phyloP scores from a whole-genome alignment of 2,113 vertebrate species.

The Telmatochromis bifrenatus region DNA sequence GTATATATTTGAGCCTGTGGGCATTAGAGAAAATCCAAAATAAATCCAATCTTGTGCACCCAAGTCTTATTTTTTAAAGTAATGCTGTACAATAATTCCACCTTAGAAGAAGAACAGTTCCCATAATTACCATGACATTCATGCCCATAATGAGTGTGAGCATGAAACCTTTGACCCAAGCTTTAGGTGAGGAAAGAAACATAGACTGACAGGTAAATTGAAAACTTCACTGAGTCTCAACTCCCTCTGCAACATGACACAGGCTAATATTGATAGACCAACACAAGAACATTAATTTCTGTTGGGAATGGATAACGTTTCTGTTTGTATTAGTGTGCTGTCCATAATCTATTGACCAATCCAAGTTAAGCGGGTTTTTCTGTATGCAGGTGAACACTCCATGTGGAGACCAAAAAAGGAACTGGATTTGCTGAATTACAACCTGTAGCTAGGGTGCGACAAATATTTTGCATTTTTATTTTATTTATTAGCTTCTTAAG shows the following conservation, averaged over 20 bases:
- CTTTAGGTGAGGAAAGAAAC: background rate
- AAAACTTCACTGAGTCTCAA: background rate
- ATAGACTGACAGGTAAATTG: background rate
- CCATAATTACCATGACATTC: background rate
- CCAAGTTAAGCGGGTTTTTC: background rate
- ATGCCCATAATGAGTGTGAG: background rate
- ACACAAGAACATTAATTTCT: background rate
- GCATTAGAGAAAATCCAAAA: background rate
- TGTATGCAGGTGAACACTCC: background rate
- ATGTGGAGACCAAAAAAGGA: background rate
- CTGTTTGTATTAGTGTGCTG: background rate
- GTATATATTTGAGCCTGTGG: background rate
- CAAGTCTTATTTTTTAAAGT: background rate
- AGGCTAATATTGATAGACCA: background rate
- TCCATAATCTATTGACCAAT: background rate
- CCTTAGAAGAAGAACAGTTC: background rate
- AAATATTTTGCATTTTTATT: background rate
- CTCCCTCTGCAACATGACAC: background rate
- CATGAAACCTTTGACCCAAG: background rate
- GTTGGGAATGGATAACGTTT: background rate
- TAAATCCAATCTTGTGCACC: background rate
- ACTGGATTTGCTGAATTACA: background rate
- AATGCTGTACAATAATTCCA: background rate
- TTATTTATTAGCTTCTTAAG: background rate
- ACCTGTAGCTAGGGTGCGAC: background rate